A percentile compares a stretch with the other conserved stretches of the same genome.
phyloP scores from a whole-genome alignment of 2,888 invertebrate genomes.

The Lasioglossum leucozonium region DNA sequence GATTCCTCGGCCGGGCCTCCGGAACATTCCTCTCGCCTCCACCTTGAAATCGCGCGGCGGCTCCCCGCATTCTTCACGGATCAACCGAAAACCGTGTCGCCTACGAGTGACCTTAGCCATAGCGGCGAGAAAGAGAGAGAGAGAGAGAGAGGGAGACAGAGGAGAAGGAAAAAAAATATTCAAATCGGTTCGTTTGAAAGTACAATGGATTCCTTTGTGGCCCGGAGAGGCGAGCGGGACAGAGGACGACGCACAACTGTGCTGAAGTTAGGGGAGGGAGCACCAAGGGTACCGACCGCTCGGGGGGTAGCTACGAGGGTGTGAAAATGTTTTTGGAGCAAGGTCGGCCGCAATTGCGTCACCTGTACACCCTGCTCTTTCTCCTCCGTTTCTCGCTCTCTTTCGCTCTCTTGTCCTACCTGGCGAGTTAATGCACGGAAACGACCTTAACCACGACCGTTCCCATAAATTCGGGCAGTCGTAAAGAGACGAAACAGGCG shows the following conservation, averaged over 20 bases:
- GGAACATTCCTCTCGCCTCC: constrained; percentile 8
- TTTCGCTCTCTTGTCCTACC: constrained; percentile 42
- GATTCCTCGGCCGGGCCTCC: constrained; percentile 34
- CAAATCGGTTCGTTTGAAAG: constrained; percentile 54
- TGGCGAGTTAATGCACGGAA: constrained; percentile 52
- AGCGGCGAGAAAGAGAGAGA: not conserved
- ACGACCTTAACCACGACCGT: constrained; percentile 58
- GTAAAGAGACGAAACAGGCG: constrained; percentile 33
- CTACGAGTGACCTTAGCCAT: constrained; percentile 50
- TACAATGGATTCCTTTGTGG: constrained; percentile 62
- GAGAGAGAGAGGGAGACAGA: not conserved
- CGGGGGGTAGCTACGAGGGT: constrained; percentile 61
- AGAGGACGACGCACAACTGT: not conserved
- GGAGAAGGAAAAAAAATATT: constrained; percentile 50
- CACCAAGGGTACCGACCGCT: constrained; percentile 15
- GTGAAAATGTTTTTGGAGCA: constrained; percentile 80
- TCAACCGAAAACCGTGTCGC: constrained; percentile 45
- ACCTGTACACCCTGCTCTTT: constrained; percentile 73
- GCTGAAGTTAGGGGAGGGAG: not conserved
- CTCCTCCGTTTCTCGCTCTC: not conserved
- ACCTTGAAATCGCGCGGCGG: constrained; percentile 37
- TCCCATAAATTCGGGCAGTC: constrained; percentile 67
- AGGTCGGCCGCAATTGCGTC: constrained; percentile 82
- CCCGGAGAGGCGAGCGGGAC: constrained; percentile 32
- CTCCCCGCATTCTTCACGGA: constrained; percentile 44